Conservation (phyloP, 2,888 invertebrate genomes). For the Nomada goodeniana region DNA sequence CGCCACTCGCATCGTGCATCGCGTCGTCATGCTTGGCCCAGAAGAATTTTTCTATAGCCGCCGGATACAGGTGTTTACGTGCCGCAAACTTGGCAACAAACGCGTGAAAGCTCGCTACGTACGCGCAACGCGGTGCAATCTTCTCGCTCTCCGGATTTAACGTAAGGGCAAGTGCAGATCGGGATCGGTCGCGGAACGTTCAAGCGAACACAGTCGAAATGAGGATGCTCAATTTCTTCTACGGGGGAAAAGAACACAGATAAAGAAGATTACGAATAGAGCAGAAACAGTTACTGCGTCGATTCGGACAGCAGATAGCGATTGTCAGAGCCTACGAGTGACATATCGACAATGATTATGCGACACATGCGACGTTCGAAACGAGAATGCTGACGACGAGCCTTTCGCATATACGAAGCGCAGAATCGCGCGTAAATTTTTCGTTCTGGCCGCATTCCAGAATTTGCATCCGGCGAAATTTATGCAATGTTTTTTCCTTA, state of each 20-base stretch:
- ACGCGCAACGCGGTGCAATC: constrained; percentile 49
- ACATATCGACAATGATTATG: not conserved
- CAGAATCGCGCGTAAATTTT: constrained; percentile 39
- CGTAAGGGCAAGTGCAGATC: constrained; percentile 31
- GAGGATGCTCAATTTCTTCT: too few relatives aligned
- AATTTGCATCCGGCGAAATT: constrained; percentile 7
- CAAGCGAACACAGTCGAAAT: too few relatives aligned
- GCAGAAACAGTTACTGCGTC: too few relatives aligned
- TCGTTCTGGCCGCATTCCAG: constrained; percentile 36
- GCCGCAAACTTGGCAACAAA: constrained; percentile 55
- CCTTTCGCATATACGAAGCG: constrained; percentile 5
- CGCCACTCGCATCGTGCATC: not conserved
- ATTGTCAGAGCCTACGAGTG: too few relatives aligned
- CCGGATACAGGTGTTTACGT: constrained; percentile 54
- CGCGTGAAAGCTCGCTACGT: constrained; percentile 23
- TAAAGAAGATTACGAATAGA: too few relatives aligned
- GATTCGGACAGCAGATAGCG: too few relatives aligned
- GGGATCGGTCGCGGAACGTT: not conserved
- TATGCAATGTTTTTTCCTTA: not conserved
- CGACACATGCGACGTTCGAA: not conserved
- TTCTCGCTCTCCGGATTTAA: constrained; percentile 57
- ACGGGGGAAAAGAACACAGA: too few relatives aligned
- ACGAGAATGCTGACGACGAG: not conserved
- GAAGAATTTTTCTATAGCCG: constrained; percentile 28
- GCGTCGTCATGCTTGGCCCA: not conserved